phyloP scores from a whole-genome alignment of 2,113 vertebrate species.

The Passer domesticus region DNA sequence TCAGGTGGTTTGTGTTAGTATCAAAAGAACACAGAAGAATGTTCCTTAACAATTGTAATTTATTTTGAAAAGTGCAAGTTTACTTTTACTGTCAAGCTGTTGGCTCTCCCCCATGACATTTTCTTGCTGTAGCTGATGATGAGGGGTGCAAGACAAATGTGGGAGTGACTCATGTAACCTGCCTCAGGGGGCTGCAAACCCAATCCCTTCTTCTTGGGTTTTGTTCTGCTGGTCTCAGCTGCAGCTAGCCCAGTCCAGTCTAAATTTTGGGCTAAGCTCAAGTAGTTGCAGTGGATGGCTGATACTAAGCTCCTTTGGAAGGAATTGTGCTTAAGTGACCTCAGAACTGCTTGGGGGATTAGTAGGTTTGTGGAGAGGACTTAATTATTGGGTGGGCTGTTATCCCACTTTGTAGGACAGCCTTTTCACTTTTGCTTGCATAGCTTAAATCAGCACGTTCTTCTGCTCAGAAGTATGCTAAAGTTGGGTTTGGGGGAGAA shows the following conservation, averaged over 20 bases:
- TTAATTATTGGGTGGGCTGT: background rate
- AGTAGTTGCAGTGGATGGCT: background rate
- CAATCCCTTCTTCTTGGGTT: rapidly evolving
- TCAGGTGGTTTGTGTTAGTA: background rate
- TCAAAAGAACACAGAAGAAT: background rate
- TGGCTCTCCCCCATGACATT: background rate
- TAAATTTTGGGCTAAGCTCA: background rate
- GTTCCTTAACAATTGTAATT: background rate
- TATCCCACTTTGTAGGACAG: background rate
- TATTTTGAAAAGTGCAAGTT: background rate
- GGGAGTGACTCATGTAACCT: rapidly evolving
- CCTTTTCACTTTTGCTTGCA: background rate
- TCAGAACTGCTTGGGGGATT: background rate
- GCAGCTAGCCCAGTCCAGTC: background rate
- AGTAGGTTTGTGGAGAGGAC: background rate
- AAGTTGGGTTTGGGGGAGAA: background rate
- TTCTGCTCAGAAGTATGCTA: background rate
- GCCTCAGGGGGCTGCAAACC: background rate
- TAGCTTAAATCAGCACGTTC: background rate
- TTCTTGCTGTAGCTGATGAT: background rate
- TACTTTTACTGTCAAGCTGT: background rate
- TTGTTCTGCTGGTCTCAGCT: background rate
- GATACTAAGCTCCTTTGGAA: background rate
- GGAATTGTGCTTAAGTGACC: background rate
- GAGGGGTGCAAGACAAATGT: background rate